phyloP scores from a whole-genome alignment of 2,888 invertebrate species.

The Drosophila austrosaltans region DNA sequence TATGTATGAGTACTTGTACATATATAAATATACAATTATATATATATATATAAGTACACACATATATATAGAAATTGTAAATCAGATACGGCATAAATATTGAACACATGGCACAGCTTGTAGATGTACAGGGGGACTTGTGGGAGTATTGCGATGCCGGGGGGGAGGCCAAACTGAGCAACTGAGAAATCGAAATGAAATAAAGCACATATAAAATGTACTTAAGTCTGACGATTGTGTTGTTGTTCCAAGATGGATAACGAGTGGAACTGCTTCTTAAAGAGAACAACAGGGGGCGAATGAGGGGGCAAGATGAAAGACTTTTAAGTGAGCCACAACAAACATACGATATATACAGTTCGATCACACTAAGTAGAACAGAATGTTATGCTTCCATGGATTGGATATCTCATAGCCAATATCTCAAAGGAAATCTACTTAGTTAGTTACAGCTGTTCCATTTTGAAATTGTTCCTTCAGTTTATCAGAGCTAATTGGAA shows the following conservation, averaged over 20 bases:
- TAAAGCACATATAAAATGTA: constrained; percentile 75
- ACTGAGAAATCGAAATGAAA: constrained; percentile 70
- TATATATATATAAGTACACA: constrained; percentile 25
- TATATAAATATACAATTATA: constrained; percentile 20
- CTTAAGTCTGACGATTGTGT: constrained; percentile 67
- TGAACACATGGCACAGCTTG: constrained; percentile 72
- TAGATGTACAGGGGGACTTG: constrained; percentile 34
- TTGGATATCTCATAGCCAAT: neutral
- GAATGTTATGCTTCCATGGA: neutral
- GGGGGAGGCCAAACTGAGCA: neutral
- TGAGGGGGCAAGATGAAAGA: constrained; percentile 25
- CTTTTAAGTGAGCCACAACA: constrained; percentile 37
- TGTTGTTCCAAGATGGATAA: constrained; percentile 24
- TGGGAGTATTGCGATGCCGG: constrained; percentile 14
- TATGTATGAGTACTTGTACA: neutral
- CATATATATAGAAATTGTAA: constrained; percentile 62
- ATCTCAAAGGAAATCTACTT: neutral
- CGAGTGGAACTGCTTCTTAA: neutral
- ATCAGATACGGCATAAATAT: constrained; percentile 76
- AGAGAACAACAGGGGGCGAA: constrained; percentile 23
- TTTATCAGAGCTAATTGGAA: too few species aligned
- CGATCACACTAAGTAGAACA: constrained; percentile 1
- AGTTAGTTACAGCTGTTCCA: neutral
- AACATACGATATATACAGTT: constrained; percentile 6
- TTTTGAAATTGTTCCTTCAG: neutral